Percentiles rank a stretch among this genome's conserved stretches.
These are phyloP conservation scores for Cantharis lateralis DNA, from an alignment of 2,888 invertebrate genomes.

Conservation along the genomic window DNA sequence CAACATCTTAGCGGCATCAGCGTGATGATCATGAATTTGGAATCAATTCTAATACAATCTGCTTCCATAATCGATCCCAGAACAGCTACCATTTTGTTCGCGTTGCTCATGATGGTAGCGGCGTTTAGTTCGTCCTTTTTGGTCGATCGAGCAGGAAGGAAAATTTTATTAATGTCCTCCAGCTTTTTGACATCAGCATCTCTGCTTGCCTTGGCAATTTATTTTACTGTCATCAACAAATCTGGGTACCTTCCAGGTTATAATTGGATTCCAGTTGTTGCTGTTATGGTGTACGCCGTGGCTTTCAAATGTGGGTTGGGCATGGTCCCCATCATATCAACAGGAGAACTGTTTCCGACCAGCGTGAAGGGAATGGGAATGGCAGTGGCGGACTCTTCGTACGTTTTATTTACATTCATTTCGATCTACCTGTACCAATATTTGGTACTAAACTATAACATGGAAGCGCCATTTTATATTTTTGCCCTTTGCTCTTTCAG, in stretches of 20 bases:
- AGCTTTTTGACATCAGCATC: neutral
- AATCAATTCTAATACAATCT: conserved; percentile 43
- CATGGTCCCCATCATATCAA: neutral
- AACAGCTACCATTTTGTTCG: neutral
- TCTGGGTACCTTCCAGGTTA: neutral
- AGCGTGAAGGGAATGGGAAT: conserved; percentile 1
- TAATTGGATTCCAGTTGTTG: neutral
- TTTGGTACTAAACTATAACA: neutral
- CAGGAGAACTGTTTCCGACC: conserved; percentile 1
- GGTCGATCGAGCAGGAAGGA: conserved; percentile 31
- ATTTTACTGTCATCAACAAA: neutral
- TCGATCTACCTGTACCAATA: neutral
- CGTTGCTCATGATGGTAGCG: conserved; percentile 5
- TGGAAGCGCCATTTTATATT: neutral
- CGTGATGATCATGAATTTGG: conserved; percentile 49
- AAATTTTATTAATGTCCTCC: conserved; percentile 22
- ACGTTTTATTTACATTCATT: neutral
- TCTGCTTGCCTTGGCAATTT: neutral
- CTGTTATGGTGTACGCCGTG: neutral
- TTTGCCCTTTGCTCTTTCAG: neutral
- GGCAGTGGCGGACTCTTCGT: neutral
- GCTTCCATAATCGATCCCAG: conserved; percentile 27
- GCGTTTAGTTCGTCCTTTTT: conserved; percentile 5
- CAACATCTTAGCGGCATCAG: conserved; percentile 47
- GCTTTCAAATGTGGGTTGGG: conserved; percentile 1